Percentiles rank a stretch among this genome's conserved stretches.
Evolutionary conservation across 53 echinoderm and acorn worm genomes (phyloP).

Genomic region (Echinometra lucunter): DNA sequence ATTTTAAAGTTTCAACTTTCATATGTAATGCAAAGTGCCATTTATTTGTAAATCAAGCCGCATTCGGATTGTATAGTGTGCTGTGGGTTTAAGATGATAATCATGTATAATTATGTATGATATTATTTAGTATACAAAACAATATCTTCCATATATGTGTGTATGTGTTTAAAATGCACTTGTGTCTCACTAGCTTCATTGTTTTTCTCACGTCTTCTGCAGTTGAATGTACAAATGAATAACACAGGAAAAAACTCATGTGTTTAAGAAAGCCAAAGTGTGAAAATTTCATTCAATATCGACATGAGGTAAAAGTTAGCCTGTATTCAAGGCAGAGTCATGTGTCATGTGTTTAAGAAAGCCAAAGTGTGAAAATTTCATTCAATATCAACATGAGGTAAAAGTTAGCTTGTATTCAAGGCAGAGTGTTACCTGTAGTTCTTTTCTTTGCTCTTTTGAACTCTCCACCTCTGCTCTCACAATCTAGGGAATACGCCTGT

Average conservation of each 20-base stretch:
- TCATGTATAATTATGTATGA: neutral
- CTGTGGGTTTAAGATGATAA: too few relatives aligned
- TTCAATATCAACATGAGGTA: neutral
- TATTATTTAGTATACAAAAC: neutral
- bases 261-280: neutral
- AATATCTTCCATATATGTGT: conserved; percentile 12
- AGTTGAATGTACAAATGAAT: neutral
- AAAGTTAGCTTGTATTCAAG: too few relatives aligned
- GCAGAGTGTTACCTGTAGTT: too few relatives aligned
- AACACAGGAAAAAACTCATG: neutral
- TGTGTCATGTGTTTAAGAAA: neutral
- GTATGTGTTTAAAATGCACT: neutral
- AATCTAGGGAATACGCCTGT: too few relatives aligned
- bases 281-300: neutral
- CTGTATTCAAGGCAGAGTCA: too few relatives aligned
- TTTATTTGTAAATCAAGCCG: too few relatives aligned
- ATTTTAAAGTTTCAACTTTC: too few relatives aligned
- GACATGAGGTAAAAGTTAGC: neutral
- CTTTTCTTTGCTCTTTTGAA: too few relatives aligned
- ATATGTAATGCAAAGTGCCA: too few relatives aligned
- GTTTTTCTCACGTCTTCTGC: neutral
- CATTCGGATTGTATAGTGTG: too few relatives aligned
- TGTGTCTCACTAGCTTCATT: neutral
- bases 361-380: neutral
- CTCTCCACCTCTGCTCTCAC: too few relatives aligned